Evolutionary conservation across 2,888 invertebrate genomes (phyloP).

Genomic region (Oscheius myriophilus): DNA sequence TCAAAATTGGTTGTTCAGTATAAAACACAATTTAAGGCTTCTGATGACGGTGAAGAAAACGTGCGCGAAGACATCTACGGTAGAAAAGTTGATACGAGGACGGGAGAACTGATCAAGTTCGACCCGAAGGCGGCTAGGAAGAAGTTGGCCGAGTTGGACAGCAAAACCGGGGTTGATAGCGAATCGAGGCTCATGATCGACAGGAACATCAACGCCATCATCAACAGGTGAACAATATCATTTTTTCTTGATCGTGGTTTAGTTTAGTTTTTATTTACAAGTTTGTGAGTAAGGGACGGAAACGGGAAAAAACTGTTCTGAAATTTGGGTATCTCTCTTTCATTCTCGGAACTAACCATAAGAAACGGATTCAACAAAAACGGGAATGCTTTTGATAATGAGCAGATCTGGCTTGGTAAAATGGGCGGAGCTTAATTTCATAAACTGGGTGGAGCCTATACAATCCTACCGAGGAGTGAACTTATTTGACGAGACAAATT

Average conservation of each 20-base stretch:
- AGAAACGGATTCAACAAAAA: too few species aligned
- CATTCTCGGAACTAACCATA: too few species aligned
- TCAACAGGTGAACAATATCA: too few species aligned
- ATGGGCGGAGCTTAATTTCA: neutral
- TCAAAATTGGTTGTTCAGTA: neutral
- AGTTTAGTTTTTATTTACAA: neutral
- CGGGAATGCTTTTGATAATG: too few species aligned
- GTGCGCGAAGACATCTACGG: slow-evolving; percentile 55
- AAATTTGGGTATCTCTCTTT: too few species aligned
- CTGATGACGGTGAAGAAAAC: slow-evolving; percentile 32
- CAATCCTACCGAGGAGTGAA: too few species aligned
- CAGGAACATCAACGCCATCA: slow-evolving; percentile 42
- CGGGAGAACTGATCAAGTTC: slow-evolving; percentile 52
- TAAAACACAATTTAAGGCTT: too few species aligned
- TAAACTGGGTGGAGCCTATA: too few species aligned
- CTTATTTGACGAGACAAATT: too few species aligned
- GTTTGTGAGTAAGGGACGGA: neutral
- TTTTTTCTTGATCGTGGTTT: too few species aligned
- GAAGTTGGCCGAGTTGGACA: slow-evolving; percentile 53
- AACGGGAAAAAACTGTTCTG: too few species aligned
- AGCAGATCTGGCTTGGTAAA: too few species aligned
- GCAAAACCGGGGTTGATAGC: slow-evolving; percentile 7
- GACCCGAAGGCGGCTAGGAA: slow-evolving; percentile 48
- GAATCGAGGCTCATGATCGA: slow-evolving; percentile 36
- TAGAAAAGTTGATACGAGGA: slow-evolving; percentile 46